Conservation (phyloP, 2,113 vertebrate genomes). For the Copsychus sechellarum region DNA sequence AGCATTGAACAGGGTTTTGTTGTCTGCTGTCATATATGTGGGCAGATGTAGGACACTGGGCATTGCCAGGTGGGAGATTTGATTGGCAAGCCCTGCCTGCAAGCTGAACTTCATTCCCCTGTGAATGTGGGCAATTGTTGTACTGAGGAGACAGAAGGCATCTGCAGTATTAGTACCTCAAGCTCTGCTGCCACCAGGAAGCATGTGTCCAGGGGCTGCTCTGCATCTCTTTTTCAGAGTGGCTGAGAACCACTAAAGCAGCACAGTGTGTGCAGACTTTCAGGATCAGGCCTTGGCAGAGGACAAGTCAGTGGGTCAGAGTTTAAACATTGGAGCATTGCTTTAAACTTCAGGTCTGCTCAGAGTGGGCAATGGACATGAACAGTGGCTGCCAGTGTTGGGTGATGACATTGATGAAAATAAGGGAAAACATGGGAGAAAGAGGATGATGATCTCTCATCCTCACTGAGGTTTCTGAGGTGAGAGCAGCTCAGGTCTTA, state of each 20-base stretch:
- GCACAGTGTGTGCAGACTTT: neutral
- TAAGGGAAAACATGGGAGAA: too few relatives aligned
- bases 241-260: neutral
- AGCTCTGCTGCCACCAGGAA: neutral
- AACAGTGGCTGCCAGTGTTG: too few relatives aligned
- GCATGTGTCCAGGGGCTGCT: neutral
- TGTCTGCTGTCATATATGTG: neutral
- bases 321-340: neutral
- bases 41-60: too few relatives aligned
- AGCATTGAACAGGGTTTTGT: too few relatives aligned
- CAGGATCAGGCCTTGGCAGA: neutral
- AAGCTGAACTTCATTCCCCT: neutral
- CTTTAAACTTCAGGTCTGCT: neutral
- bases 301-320: neutral
- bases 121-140: neutral
- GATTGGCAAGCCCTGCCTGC: too few relatives aligned
- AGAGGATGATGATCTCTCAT: too few relatives aligned
- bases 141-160: neutral
- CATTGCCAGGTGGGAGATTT: too few relatives aligned
- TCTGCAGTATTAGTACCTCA: neutral
- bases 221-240: neutral
- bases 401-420: too few relatives aligned
- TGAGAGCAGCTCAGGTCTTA: too few relatives aligned
- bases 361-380: too few relatives aligned
- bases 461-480: too few relatives aligned